Percentiles rank a stretch among this genome's conserved stretches.
These are phyloP conservation scores for Netelia inedita DNA, from an alignment of 2,888 invertebrate species.

Conservation along the genomic window DNA sequence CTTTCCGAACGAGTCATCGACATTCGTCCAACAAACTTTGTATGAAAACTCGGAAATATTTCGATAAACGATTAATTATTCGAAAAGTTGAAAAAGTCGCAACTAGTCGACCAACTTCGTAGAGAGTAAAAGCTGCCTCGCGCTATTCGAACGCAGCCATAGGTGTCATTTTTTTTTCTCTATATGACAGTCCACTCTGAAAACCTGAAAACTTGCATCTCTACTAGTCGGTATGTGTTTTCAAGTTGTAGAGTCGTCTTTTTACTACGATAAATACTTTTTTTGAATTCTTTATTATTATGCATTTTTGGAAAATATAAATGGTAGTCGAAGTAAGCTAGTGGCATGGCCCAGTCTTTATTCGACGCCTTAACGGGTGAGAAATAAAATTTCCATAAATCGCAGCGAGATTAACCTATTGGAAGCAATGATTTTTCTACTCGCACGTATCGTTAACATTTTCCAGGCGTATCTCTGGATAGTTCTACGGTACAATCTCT, in stretches of 20 bases:
- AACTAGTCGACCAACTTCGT: too few relatives aligned
- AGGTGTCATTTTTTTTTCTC: conserved; percentile 1
- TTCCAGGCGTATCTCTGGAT: conserved; percentile 81
- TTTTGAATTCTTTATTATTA: conserved; percentile 40
- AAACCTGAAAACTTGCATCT: background rate
- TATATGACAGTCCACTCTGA: background rate
- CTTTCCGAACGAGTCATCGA: too few relatives aligned
- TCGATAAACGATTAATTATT: too few relatives aligned
- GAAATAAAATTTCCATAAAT: conserved; percentile 21
- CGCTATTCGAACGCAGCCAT: too few relatives aligned
- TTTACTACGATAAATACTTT: conserved; percentile 48
- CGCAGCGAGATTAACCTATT: conserved; percentile 37
- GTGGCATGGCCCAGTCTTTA: conserved; percentile 82
- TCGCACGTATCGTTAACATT: background rate
- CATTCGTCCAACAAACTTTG: too few relatives aligned
- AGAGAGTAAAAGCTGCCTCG: too few relatives aligned
- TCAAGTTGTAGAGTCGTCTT: conserved; percentile 62
- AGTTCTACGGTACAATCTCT: conserved; percentile 82
- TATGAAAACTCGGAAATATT: too few relatives aligned
- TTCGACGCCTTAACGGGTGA: conserved; percentile 83
- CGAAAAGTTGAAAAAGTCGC: too few relatives aligned
- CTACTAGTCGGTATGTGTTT: conserved; percentile 64
- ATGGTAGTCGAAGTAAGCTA: conserved; percentile 27
- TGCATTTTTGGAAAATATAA: conserved; percentile 43
- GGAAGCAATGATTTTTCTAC: background rate